These are phyloP conservation scores for Vicugna pacos DNA, from an alignment of 2,113 vertebrate species.

Conservation along the genomic window DNA sequence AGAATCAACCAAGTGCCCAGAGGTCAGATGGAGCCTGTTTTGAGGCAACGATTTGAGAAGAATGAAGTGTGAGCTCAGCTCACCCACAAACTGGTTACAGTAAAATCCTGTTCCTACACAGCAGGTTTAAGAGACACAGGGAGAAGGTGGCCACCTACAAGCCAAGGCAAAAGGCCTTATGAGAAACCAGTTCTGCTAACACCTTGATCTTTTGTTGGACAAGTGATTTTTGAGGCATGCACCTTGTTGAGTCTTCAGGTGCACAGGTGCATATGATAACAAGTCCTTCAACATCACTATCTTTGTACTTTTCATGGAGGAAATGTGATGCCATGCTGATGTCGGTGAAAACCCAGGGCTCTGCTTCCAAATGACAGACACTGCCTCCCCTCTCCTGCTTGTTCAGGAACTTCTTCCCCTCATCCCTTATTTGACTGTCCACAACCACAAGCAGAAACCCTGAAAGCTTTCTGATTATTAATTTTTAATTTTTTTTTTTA, in stretches of 20 bases:
- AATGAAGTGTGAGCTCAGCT: background rate
- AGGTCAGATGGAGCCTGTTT: background rate
- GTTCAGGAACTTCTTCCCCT: background rate
- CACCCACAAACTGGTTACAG: background rate
- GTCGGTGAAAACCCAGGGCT: background rate
- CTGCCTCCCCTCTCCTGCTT: background rate
- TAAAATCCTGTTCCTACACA: background rate
- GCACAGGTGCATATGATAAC: background rate
- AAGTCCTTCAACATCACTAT: background rate
- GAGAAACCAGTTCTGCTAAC: background rate
- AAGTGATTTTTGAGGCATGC: background rate
- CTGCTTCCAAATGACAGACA: background rate
- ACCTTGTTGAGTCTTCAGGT: background rate
- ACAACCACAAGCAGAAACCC: background rate
- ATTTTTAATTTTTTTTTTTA: constrained; percentile 72
- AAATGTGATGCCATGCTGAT: background rate
- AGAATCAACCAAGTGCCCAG: background rate
- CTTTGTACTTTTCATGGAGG: background rate
- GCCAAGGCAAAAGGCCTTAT: background rate
- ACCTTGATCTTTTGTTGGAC: background rate
- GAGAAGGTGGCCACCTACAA: background rate
- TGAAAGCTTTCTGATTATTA: constrained; percentile 61
- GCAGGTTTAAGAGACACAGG: background rate
- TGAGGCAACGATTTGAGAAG: background rate
- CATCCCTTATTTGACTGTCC: constrained; percentile 47